These are phyloP conservation scores for Lasioglossum morio DNA, from an alignment of 2,888 invertebrate species.

Conservation along the genomic window DNA sequence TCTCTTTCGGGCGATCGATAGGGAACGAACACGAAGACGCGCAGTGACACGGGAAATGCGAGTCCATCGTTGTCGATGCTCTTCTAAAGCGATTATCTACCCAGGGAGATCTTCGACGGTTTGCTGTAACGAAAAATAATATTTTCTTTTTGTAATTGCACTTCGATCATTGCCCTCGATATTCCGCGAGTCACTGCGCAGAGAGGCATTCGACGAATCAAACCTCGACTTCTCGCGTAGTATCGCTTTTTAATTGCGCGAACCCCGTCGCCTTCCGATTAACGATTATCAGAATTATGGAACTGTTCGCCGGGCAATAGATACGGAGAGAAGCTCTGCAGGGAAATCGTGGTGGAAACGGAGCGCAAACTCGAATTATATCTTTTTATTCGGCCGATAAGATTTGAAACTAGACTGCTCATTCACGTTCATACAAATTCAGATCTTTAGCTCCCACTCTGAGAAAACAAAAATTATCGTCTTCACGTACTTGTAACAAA, in stretches of 20 bases:
- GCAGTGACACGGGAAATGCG: slow-evolving; percentile 51
- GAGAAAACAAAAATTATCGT: neutral
- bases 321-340: neutral
- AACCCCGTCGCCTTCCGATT: neutral
- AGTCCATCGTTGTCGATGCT: slow-evolving; percentile 38
- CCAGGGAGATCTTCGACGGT: slow-evolving; percentile 44
- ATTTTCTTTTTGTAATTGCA: slow-evolving; percentile 66
- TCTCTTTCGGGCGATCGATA: neutral
- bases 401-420: too few relatives aligned
- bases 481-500: too few relatives aligned
- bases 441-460: too few relatives aligned
- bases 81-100: slow-evolving; percentile 51
- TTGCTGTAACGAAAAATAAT: slow-evolving; percentile 70
- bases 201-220: slow-evolving; percentile 19
- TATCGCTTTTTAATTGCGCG: slow-evolving; percentile 5
- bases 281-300: neutral
- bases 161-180: slow-evolving; percentile 59
- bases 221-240: slow-evolving; percentile 20
- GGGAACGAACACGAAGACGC: slow-evolving; percentile 27
- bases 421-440: neutral
- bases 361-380: neutral
- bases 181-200: slow-evolving; percentile 45
- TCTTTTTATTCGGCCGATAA: neutral
- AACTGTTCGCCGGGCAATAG: neutral
- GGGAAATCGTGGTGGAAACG: slow-evolving; percentile 2